Base-by-base conservation (phyloP, 2,113 vertebrate genomes). In the Neofelis nebulosa region DNA sequence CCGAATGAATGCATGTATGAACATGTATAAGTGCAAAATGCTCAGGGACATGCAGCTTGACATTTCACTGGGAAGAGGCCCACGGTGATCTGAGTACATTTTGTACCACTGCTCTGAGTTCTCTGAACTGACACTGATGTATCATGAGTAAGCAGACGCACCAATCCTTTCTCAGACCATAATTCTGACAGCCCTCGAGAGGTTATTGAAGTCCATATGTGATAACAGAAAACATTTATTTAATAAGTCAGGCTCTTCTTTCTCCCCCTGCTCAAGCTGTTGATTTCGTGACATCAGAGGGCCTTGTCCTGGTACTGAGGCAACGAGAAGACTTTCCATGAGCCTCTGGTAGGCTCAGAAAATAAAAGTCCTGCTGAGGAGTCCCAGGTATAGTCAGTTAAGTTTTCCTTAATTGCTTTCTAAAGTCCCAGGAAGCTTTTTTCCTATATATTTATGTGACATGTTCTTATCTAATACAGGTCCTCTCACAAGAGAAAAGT, bases 211-310 rank as follows among this genome's bases (percentile, higher is more conserved):
- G 84, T 92, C 96, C 95, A 0, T 79, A 81, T 29, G 78, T 97
- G 66, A 95, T 79, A 84, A 79, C n/a, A 89, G 48, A 88, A 92
- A 97, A 57, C 74, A 94, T 61, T 85, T 81, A 52, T 92, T 66
- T 65, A 50, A 19, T 50, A 92, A 82, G 29, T 87, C 52, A 89
- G 38, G n/a, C 14, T 80, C 57, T 21, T 68, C 85, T 84, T 91
- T 83, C 36, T 92, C 5, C 45, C 92, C n/a, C 31, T 66, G 21
- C 48, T 84, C 55, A 63, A 69, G 29, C 52, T 96, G 12, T 74
- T 79, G 12, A 55, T 69, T 92, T 89, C 79, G 41, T 29, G 38
- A 41, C n/a, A 38, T 50, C 36, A 73, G 45, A 87, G 23, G 33
- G 21, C n/a, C 48, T 90, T 79, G 14, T 65, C 9, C 78, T 85